phyloP scores from a whole-genome alignment of 23 tunicate genomes.

The Diplosoma virens region DNA sequence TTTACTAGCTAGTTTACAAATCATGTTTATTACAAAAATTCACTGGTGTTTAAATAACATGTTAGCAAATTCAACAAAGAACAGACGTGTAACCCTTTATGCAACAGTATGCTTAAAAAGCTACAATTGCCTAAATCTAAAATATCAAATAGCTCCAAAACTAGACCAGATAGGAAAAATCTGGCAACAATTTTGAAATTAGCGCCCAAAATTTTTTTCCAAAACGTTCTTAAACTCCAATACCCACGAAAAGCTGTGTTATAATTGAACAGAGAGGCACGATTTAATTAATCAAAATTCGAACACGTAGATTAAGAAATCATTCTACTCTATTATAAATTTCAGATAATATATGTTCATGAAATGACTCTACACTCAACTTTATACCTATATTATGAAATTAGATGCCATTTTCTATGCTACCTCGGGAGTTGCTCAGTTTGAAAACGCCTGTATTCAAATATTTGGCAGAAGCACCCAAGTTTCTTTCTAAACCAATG shows the following conservation, averaged over 20 bases:
- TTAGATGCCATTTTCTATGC: no score
- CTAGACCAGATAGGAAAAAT: constrained; percentile 18
- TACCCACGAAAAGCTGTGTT: constrained; percentile 1
- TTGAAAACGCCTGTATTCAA: no score
- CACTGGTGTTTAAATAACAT: not conserved
- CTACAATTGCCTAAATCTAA: not conserved
- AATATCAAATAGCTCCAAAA: constrained; percentile 14
- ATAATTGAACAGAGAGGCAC: no score
- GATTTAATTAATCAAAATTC: no score
- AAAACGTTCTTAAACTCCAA: constrained; percentile 5
- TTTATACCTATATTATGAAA: no score
- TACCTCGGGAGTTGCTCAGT: no score
- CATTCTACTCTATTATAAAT: no score
- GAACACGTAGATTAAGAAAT: no score
- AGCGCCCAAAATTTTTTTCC: not conserved
- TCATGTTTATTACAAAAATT: not conserved
- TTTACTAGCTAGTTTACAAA: not conserved
- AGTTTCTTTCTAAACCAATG: no score
- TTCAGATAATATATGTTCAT: no score
- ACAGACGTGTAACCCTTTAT: not conserved
- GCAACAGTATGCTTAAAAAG: not conserved
- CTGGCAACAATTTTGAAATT: constrained; percentile 7
- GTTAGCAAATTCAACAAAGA: constrained; percentile 2
- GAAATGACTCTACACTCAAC: no score
- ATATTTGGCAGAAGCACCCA: no score